phyloP scores from a whole-genome alignment of 2,113 vertebrate genomes.

The Rhinogobius similis region DNA sequence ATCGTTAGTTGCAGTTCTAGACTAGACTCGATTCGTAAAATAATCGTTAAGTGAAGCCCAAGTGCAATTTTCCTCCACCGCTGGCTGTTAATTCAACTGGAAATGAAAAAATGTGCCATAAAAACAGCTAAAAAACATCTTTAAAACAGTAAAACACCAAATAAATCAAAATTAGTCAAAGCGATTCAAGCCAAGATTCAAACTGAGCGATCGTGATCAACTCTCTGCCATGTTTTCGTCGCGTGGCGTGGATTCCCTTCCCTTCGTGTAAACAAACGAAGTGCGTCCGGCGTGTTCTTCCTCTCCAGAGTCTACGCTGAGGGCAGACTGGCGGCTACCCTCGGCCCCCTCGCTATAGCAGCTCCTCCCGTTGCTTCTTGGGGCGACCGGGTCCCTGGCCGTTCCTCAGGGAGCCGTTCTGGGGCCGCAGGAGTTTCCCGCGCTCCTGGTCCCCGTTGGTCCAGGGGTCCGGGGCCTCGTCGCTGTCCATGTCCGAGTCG shows the following conservation, averaged over 20 bases:
- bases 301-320: conserved; percentile 4
- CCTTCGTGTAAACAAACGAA: conserved; percentile 11
- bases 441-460: conserved; percentile 85
- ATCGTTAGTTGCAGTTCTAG: too few relatives aligned
- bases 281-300: conserved; percentile 44
- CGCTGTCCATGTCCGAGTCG: conserved; percentile 94
- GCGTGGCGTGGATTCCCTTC: not conserved
- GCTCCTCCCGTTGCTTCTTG: conserved; percentile 83
- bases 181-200: not conserved
- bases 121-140: not conserved
- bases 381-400: conserved; percentile 83
- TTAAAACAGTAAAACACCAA: not conserved
- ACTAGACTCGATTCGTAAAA: too few relatives aligned
- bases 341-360: conserved; percentile 68
- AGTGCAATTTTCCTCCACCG: too few relatives aligned
- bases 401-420: conserved; percentile 92
- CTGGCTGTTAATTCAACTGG: not conserved
- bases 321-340: conserved; percentile 22
- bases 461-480: conserved; percentile 90
- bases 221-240: not conserved
- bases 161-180: not conserved
- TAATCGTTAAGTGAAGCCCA: too few relatives aligned
- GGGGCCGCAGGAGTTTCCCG: conserved; percentile 87
- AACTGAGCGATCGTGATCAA: not conserved
- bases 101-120: not conserved